Conservation (phyloP, 1,140 invertebrate species). For the Drosophila novamexicana region DNA sequence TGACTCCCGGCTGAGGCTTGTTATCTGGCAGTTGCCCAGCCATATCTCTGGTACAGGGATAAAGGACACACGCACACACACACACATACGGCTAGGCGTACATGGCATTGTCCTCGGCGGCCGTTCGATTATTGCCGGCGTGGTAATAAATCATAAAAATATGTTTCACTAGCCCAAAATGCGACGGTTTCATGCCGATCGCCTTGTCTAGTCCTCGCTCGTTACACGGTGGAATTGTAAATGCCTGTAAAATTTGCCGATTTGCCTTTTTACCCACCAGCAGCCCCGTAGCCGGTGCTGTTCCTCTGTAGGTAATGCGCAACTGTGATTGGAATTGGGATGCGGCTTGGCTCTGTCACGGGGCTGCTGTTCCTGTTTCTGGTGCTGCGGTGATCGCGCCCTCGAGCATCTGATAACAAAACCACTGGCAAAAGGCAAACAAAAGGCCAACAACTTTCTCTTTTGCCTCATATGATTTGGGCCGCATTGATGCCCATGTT, state of each 20-base stretch:
- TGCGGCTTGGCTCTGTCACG: slow-evolving; percentile 21
- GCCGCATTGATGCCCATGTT: slow-evolving; percentile 33
- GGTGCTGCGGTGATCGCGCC: slow-evolving; percentile 68
- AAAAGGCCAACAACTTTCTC: slow-evolving; percentile 79
- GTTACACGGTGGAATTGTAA: slow-evolving; percentile 79
- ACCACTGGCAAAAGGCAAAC: slow-evolving; percentile 71
- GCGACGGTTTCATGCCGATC: slow-evolving; percentile 36
- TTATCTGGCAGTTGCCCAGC: slow-evolving; percentile 46
- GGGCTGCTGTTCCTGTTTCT: slow-evolving; percentile 22
- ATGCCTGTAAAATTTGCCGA: slow-evolving; percentile 75
- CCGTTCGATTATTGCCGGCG: slow-evolving; percentile 74
- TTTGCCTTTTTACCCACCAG: background rate
- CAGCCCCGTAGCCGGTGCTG: background rate
- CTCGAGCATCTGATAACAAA: slow-evolving; percentile 80
- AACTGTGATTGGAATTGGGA: slow-evolving; percentile 24
- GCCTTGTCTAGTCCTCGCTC: slow-evolving; percentile 41
- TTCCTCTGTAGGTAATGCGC: slow-evolving; percentile 37
- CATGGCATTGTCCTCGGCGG: slow-evolving; percentile 50
- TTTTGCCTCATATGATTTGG: slow-evolving; percentile 55
- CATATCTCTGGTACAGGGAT: slow-evolving; percentile 11
- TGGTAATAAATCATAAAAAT: slow-evolving; percentile 84
- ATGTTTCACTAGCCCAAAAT: slow-evolving; percentile 58
- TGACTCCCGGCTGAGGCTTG: slow-evolving; percentile 62
- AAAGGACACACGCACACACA: slow-evolving; percentile 58
- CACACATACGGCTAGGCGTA: background rate